phyloP scores from a whole-genome alignment of 2,797 vertebrate species.

The Phaenicophaeus curvirostris region DNA sequence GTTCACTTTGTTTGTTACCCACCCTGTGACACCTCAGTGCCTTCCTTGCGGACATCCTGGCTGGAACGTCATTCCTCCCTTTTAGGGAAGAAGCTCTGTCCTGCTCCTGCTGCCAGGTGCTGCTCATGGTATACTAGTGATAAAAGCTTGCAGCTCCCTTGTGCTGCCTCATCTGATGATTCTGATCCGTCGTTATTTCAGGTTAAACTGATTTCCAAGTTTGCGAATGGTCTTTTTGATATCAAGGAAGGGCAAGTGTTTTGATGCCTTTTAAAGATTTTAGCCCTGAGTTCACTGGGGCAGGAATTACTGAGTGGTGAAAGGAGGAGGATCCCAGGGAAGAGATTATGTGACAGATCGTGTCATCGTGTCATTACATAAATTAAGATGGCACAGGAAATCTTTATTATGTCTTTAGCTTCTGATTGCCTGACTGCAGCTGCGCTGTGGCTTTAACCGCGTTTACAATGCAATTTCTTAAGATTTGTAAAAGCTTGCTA shows the following conservation, averaged over 20 bases:
- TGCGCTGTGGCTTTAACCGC: background rate
- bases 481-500: conserved; percentile 23
- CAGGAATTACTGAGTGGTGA: background rate
- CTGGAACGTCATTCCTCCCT: background rate
- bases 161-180: background rate
- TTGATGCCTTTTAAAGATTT: background rate
- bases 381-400: conserved; percentile 28
- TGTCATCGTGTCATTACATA: background rate
- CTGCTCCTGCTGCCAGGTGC: background rate
- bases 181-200: background rate
- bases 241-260: background rate
- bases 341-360: background rate
- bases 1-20: background rate
- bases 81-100: background rate
- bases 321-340: background rate
- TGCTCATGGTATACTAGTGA: rapidly evolving
- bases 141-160: background rate
- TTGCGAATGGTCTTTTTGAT: background rate
- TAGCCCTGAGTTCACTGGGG: background rate
- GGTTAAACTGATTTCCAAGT: background rate
- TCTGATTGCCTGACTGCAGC: background rate
- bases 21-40: background rate
- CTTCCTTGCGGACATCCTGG: background rate
- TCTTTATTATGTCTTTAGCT: background rate
- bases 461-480: conserved; percentile 11